These are phyloP conservation scores for Galerucella calmariensis DNA, from an alignment of 2,888 invertebrate species.

Conservation along the genomic window DNA sequence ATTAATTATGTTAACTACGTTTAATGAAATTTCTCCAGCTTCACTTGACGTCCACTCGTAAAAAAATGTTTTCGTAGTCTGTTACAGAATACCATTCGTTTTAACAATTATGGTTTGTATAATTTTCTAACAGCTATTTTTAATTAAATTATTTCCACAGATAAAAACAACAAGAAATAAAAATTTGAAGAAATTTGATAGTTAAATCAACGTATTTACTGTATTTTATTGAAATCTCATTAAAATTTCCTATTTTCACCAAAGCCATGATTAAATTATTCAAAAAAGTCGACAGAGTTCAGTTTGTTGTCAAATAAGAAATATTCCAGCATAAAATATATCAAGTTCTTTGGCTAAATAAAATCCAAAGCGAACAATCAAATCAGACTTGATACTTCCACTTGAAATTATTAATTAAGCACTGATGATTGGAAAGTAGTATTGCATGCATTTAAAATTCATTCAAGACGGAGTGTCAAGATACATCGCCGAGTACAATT, in stretches of 20 bases:
- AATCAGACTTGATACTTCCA: too few species aligned
- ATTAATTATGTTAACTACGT: constrained; percentile 8
- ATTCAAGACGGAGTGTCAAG: constrained; percentile 12
- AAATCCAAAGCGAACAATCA: too few species aligned
- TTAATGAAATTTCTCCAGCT: background rate
- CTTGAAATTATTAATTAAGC: constrained; percentile 17
- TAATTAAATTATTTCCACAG: background rate
- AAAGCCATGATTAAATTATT: too few species aligned
- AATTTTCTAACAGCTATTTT: background rate
- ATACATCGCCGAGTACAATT: constrained; percentile 10
- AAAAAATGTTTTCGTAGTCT: background rate
- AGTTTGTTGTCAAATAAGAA: too few species aligned
- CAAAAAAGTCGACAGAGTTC: too few species aligned
- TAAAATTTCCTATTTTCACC: too few species aligned
- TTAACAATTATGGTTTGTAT: background rate
- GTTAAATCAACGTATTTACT: background rate
- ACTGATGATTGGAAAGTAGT: constrained; percentile 20
- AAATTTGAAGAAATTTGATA: background rate
- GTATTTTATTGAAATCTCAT: too few species aligned
- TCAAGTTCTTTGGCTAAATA: too few species aligned
- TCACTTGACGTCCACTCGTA: background rate
- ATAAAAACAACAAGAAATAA: background rate
- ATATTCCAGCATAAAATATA: too few species aligned
- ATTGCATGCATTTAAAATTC: constrained; percentile 21
- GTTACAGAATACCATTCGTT: background rate